phyloP scores from a whole-genome alignment of 2,797 vertebrate species.

The Podargus strigoides region DNA sequence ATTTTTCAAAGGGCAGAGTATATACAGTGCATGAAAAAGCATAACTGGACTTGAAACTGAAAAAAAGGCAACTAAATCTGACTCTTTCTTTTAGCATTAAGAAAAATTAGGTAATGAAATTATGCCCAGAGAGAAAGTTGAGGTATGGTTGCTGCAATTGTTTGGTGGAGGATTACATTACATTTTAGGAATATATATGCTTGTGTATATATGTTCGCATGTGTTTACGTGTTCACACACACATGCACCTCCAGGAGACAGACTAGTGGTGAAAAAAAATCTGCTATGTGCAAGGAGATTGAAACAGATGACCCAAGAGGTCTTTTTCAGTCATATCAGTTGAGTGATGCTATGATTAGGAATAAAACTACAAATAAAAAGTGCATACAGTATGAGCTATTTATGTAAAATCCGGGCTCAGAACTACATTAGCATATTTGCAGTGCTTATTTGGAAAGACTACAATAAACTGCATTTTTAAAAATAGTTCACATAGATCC shows the following conservation, averaged over 20 bases:
- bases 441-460: not conserved
- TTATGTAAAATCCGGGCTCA: conserved; percentile 9
- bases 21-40: not conserved
- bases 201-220: too few species aligned
- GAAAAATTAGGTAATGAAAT: not conserved
- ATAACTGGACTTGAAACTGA: not conserved
- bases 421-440: conserved; percentile 14
- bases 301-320: not conserved
- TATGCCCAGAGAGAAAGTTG: not conserved
- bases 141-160: not conserved
- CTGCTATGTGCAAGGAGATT: not conserved
- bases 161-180: not conserved
- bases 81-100: not conserved
- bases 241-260: not conserved
- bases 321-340: not conserved
- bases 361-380: conserved; percentile 1
- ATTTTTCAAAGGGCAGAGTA: not conserved
- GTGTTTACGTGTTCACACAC: not conserved
- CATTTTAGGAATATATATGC: not conserved
- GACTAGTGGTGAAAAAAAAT: not conserved
- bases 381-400: not conserved
- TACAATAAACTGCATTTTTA: not conserved
- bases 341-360: not conserved
- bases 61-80: not conserved
- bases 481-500: not conserved